Evolutionary conservation across 2,797 vertebrate species (phyloP).

Genomic region (Bradypodion pumilum): DNA sequence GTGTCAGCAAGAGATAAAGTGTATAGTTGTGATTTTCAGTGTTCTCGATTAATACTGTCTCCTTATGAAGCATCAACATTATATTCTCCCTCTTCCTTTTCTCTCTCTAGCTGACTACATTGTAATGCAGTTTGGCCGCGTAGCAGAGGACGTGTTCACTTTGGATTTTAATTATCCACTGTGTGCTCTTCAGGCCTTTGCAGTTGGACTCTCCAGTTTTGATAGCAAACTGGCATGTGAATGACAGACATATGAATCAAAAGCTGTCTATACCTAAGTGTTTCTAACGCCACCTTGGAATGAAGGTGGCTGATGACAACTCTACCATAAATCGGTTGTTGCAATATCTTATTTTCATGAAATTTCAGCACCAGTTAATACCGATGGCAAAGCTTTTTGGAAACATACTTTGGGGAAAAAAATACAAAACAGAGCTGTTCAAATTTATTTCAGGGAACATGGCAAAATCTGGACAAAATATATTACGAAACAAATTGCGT

Average conservation of each 20-base stretch:
- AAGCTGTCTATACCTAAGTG: neutral
- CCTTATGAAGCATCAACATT: neutral
- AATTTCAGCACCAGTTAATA: neutral
- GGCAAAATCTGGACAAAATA: neutral
- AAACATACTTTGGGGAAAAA: neutral
- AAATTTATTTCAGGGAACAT: neutral
- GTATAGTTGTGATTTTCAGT: neutral
- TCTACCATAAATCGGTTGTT: neutral
- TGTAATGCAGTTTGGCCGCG: slow-evolving; percentile 97
- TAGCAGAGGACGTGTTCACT: slow-evolving; percentile 95
- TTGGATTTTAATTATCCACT: slow-evolving; percentile 97
- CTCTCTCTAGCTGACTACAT: slow-evolving; percentile 89
- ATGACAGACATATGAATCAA: slow-evolving; percentile 66
- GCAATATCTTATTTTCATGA: neutral
- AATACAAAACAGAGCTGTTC: neutral
- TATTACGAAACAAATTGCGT: neutral
- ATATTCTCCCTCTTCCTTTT: neutral
- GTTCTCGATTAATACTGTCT: fast-evolving
- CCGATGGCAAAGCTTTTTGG: neutral
- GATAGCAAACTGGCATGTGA: slow-evolving; percentile 97
- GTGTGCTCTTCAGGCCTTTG: slow-evolving; percentile 97
- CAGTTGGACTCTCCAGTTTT: slow-evolving; percentile 96
- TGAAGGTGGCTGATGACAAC: neutral
- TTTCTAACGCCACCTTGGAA: neutral
- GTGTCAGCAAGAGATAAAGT: neutral